phyloP scores from a whole-genome alignment of 2,113 vertebrate genomes.

The Lepisosteus osseus region DNA sequence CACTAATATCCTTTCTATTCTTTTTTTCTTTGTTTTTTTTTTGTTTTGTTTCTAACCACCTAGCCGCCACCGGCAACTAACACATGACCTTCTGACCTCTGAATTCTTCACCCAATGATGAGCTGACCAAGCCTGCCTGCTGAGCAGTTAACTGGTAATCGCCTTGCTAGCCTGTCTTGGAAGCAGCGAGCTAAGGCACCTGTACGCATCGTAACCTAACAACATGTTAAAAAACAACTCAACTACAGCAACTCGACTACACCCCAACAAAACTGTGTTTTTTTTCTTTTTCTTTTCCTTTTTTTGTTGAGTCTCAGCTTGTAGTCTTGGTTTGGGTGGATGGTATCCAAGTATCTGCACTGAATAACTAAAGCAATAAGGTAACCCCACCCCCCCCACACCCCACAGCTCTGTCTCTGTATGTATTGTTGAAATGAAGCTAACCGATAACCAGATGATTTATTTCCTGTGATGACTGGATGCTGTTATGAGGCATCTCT shows the following conservation, averaged over 20 bases:
- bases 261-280: slow-evolving; percentile 37
- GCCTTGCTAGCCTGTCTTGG: slow-evolving; percentile 78
- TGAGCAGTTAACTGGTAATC: slow-evolving; percentile 84
- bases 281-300: slow-evolving; percentile 42
- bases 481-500: slow-evolving; percentile 22
- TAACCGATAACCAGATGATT: slow-evolving; percentile 34
- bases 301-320: slow-evolving; percentile 55
- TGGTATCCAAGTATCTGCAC: slow-evolving; percentile 69
- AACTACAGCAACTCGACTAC: slow-evolving; percentile 55
- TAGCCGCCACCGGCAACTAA: slow-evolving; percentile 85
- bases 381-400: slow-evolving; percentile 34
- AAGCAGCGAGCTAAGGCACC: slow-evolving; percentile 68
- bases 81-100: slow-evolving; percentile 85
- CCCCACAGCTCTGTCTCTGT: slow-evolving; percentile 30
- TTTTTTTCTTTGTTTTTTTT: slow-evolving; percentile 69
- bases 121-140: slow-evolving; percentile 82
- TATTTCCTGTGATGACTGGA: slow-evolving; percentile 38
- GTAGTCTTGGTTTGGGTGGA: slow-evolving; percentile 54
- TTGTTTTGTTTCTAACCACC: slow-evolving; percentile 78
- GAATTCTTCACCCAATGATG: slow-evolving; percentile 84
- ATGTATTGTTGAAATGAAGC: slow-evolving; percentile 29
- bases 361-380: slow-evolving; percentile 76
- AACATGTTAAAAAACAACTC: slow-evolving; percentile 37
- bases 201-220: slow-evolving; percentile 73
- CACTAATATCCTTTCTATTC: slow-evolving; percentile 82